phyloP scores from a whole-genome alignment of 2,113 vertebrate genomes.

The Spea multiplicata region DNA sequence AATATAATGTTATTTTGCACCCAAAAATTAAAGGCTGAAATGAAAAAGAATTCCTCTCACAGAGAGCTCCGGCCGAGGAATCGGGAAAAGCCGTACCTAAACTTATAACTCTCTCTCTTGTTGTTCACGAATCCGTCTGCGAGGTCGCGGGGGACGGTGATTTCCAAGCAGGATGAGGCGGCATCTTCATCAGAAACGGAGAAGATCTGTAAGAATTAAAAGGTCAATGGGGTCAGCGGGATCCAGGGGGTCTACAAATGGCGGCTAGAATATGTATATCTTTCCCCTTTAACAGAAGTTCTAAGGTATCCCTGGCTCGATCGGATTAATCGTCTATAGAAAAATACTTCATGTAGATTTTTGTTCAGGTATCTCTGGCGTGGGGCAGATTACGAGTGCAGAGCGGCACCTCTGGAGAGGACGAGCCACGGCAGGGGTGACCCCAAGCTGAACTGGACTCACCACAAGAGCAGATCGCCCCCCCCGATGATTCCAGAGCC shows the following conservation, averaged over 20 bases:
- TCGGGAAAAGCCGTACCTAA: constrained; percentile 72
- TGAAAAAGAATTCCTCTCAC: too few species aligned
- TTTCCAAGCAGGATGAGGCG: constrained; percentile 71
- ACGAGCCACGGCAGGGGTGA: neutral
- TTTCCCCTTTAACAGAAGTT: neutral
- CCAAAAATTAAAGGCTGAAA: too few species aligned
- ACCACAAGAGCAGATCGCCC: neutral
- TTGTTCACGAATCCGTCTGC: constrained; percentile 95
- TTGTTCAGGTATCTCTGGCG: neutral
- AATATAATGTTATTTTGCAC: too few species aligned
- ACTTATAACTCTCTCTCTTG: constrained; percentile 86
- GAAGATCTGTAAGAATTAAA: constrained; percentile 67
- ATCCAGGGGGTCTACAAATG: too few species aligned
- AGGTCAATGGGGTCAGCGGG: neutral
- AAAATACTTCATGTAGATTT: neutral
- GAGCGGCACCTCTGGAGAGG: neutral
- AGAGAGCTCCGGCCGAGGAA: too few species aligned
- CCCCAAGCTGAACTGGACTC: neutral
- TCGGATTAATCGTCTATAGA: neutral
- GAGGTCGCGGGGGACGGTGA: constrained; percentile 81
- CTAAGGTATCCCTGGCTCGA: neutral
- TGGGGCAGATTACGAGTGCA: neutral
- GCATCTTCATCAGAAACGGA: constrained; percentile 72
- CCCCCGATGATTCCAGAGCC: neutral
- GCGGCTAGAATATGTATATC: neutral